phyloP scores from a whole-genome alignment of 2,888 invertebrate species.

The Sphaerophoria taeniata region DNA sequence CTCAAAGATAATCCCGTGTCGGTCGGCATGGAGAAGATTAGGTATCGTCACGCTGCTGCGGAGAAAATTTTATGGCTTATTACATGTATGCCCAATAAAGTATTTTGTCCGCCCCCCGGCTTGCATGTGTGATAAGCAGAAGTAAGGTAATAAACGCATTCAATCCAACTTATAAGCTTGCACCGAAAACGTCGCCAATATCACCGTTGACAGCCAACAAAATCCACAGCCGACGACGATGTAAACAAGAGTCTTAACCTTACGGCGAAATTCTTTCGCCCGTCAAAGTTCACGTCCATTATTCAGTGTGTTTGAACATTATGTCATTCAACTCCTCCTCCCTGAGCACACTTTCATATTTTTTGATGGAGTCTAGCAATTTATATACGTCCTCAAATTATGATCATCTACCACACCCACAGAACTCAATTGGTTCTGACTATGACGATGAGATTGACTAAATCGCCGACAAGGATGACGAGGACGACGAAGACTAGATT shows the following conservation, averaged over 20 bases:
- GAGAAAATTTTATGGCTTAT: constrained; percentile 63
- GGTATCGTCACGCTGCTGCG: constrained; percentile 14
- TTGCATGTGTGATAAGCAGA: not conserved
- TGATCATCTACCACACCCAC: constrained; percentile 62
- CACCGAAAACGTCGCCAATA: too few relatives aligned
- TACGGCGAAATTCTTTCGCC: constrained; percentile 46
- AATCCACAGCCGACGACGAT: constrained; percentile 10
- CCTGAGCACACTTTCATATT: not conserved
- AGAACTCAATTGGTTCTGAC: constrained; percentile 12
- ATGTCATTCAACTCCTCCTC: constrained; percentile 68
- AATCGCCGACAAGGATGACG: constrained; percentile 15
- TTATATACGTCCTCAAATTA: constrained; percentile 65
- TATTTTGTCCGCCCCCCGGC: constrained; percentile 38
- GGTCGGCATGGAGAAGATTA: constrained; percentile 39
- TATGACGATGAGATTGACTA: constrained; percentile 2
- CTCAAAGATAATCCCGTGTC: constrained; percentile 39
- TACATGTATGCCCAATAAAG: constrained; percentile 69
- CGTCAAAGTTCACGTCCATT: constrained; percentile 63
- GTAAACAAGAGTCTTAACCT: constrained; percentile 33
- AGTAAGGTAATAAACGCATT: constrained; percentile 31
- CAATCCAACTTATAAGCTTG: not conserved
- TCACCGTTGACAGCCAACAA: not conserved
- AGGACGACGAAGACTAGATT: constrained; percentile 64
- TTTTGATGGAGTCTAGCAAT: constrained; percentile 52
- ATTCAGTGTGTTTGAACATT: constrained; percentile 55